Evolutionary conservation across 1,140 invertebrate genomes (phyloP).

Genomic region (Oedothorax gibbosus): DNA sequence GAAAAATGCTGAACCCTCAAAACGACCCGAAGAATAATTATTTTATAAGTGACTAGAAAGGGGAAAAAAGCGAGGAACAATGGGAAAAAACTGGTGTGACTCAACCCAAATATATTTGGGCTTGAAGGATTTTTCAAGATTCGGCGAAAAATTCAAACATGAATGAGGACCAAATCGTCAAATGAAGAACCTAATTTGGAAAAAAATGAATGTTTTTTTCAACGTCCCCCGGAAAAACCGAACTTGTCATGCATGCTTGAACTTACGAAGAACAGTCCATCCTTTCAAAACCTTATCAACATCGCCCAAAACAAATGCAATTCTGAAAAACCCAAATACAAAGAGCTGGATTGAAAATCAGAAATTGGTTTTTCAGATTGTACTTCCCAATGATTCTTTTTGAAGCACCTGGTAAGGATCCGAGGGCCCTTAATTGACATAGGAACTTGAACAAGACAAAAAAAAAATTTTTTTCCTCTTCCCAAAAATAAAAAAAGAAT

Average conservation of each 20-base stretch:
- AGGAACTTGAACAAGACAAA: not conserved
- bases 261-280: not conserved
- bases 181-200: not conserved
- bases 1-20: conserved; percentile 8
- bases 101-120: not conserved
- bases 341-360: conserved; percentile 1
- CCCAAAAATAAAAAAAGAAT: not conserved
- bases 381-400: conserved; percentile 2
- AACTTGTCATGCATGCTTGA: conserved; percentile 13
- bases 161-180: not conserved
- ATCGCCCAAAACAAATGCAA: not conserved
- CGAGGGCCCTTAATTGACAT: not conserved
- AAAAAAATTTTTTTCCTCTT: not conserved
- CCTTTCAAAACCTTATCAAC: not conserved
- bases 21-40: not conserved
- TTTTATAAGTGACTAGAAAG: not conserved
- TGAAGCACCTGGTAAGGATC: conserved; percentile 8
- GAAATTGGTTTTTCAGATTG: conserved; percentile 23
- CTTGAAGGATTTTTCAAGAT: not conserved
- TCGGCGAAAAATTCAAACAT: not conserved
- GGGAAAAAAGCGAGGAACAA: not conserved
- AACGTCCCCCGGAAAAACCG: not conserved
- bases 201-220: conserved; percentile 2
- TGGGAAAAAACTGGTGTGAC: not conserved
- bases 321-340: conserved; percentile 1